Evolutionary conservation across 2,888 invertebrate species (phyloP).

Genomic region (Sphecodes monilicornis): DNA sequence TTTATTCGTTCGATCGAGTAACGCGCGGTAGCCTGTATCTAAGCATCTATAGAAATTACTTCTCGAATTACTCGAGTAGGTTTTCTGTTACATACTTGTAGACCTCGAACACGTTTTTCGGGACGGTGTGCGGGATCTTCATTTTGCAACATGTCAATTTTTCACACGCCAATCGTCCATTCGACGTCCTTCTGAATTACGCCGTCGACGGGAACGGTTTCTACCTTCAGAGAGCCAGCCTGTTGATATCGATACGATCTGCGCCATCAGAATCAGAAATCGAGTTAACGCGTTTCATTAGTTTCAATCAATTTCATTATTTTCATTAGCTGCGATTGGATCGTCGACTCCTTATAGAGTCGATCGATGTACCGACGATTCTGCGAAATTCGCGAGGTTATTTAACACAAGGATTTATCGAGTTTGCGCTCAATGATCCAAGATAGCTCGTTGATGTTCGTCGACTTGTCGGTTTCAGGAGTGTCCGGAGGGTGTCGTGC

Average conservation of each 20-base stretch:
- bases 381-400: neutral
- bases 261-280: neutral
- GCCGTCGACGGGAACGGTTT: neutral
- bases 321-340: neutral
- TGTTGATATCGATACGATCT: neutral
- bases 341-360: neutral
- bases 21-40: neutral
- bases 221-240: constrained; percentile 31
- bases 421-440: too few relatives aligned
- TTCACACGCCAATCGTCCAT: constrained; percentile 17
- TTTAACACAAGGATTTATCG: neutral
- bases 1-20: neutral
- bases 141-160: constrained; percentile 72
- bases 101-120: constrained; percentile 71
- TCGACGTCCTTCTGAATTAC: neutral
- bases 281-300: neutral
- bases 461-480: constrained; percentile 88
- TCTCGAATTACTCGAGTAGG: neutral
- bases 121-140: constrained; percentile 77
- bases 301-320: neutral
- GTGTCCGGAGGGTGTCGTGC: constrained; percentile 98
- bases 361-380: too few relatives aligned
- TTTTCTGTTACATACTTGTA: constrained; percentile 72
- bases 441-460: neutral
- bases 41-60: neutral